Conservation (phyloP, 2,113 vertebrate genomes). For the Regulus satrapa region DNA sequence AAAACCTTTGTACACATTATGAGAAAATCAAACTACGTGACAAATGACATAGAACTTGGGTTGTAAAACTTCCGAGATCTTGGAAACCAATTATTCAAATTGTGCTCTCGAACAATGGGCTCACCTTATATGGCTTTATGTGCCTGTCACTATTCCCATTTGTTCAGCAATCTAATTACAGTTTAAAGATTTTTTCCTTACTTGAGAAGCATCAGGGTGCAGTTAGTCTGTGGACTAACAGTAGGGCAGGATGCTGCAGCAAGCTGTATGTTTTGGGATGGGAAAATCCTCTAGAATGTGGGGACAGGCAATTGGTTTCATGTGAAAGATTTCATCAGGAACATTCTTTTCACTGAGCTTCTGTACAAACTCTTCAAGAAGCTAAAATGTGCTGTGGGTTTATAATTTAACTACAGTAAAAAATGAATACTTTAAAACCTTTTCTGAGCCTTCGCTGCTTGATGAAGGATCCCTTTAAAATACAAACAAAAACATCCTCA, state of each 20-base stretch:
- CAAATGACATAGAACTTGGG: not conserved
- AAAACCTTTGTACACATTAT: not conserved
- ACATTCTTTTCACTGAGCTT: not conserved
- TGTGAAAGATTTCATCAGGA: not conserved
- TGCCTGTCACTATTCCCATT: not conserved
- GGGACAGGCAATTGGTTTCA: not conserved
- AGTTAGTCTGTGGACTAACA: not conserved
- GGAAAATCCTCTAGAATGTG: not conserved
- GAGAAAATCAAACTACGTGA: not conserved
- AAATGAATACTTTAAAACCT: not conserved
- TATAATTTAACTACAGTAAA: not conserved
- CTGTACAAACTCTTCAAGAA: not conserved
- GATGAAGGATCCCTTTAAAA: not conserved
- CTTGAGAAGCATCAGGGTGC: not conserved
- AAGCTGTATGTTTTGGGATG: not conserved
- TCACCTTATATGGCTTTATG: not conserved
- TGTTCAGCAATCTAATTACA: not conserved
- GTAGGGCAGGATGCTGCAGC: rapidly evolving
- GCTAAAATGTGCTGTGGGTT: rapidly evolving
- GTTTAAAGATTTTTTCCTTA: not conserved
- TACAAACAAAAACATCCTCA: not conserved
- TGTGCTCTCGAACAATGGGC: not conserved
- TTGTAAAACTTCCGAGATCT: not conserved
- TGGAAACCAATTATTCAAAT: not conserved
- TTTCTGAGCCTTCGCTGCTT: not conserved